Evolutionary conservation across 1,140 invertebrate species (phyloP).

Genomic region (Sitobion miscanthi): DNA sequence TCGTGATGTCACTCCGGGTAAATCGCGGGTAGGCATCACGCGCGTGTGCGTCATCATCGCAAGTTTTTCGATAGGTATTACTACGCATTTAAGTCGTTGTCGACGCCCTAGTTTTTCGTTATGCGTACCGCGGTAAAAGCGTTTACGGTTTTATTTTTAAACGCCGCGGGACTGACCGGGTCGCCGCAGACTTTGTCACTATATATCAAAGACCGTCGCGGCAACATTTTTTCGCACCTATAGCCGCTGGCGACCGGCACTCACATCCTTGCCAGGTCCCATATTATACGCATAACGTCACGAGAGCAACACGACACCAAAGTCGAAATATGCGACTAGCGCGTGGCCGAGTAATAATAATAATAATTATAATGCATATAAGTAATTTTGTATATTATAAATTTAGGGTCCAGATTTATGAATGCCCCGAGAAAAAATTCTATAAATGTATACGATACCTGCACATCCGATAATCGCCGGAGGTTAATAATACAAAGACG

Average conservation of each 20-base stretch:
- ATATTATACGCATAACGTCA: background rate
- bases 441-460: too few relatives aligned
- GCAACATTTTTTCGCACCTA: constrained; percentile 6
- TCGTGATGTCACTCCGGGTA: too few relatives aligned
- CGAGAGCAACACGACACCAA: background rate
- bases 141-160: constrained; percentile 43
- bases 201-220: background rate
- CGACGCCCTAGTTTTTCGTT: constrained; percentile 18
- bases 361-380: background rate
- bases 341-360: background rate
- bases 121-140: background rate
- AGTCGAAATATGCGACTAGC: background rate
- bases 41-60: background rate
- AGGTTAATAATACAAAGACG: too few relatives aligned
- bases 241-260: background rate
- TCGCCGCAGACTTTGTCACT: background rate
- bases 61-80: background rate
- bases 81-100: background rate
- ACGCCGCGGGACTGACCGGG: background rate
- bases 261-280: background rate
- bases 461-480: too few relatives aligned
- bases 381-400: background rate
- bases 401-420: background rate
- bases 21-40: background rate
- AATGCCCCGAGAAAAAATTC: too few relatives aligned